These are phyloP conservation scores for Hepsetus odoe DNA, from an alignment of 2,113 vertebrate genomes.

Conservation along the genomic window DNA sequence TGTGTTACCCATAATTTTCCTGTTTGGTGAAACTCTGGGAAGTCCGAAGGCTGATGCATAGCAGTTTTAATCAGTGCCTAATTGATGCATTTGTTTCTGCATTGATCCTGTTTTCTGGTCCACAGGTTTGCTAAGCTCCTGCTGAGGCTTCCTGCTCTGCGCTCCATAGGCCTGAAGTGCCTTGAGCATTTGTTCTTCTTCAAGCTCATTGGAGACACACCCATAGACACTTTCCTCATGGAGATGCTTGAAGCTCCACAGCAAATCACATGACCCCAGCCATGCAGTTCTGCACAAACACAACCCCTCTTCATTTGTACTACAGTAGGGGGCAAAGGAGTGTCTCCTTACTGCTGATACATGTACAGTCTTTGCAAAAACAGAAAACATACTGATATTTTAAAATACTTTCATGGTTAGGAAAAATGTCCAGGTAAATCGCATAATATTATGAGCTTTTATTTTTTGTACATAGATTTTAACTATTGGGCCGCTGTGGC, in stretches of 20 bases:
- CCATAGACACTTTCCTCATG: constrained; percentile 87
- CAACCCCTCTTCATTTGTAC: constrained; percentile 50
- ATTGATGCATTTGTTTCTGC: not conserved
- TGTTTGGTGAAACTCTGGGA: too few species aligned
- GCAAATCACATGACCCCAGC: constrained; percentile 78
- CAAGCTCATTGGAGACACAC: constrained; percentile 86
- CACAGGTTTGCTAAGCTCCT: constrained; percentile 84
- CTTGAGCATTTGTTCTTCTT: constrained; percentile 89
- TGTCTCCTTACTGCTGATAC: constrained; percentile 40
- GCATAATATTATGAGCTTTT: constrained; percentile 47
- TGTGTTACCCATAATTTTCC: too few species aligned
- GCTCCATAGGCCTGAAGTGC: constrained; percentile 84
- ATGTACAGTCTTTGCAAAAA: not conserved
- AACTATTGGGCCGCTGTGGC: constrained; percentile 31
- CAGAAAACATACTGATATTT: not conserved
- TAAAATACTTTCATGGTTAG: too few species aligned
- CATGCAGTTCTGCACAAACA: not conserved
- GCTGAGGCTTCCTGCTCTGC: constrained; percentile 79
- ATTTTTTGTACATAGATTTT: constrained; percentile 59
- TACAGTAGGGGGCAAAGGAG: constrained; percentile 35
- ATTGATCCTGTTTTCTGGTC: not conserved
- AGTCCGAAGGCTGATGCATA: too few species aligned
- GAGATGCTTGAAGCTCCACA: constrained; percentile 86
- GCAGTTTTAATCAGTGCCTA: not conserved
- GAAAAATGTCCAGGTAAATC: constrained; percentile 26